Evolutionary conservation across 1,140 invertebrate species (phyloP).

Genomic region (Theocolax elegans): DNA sequence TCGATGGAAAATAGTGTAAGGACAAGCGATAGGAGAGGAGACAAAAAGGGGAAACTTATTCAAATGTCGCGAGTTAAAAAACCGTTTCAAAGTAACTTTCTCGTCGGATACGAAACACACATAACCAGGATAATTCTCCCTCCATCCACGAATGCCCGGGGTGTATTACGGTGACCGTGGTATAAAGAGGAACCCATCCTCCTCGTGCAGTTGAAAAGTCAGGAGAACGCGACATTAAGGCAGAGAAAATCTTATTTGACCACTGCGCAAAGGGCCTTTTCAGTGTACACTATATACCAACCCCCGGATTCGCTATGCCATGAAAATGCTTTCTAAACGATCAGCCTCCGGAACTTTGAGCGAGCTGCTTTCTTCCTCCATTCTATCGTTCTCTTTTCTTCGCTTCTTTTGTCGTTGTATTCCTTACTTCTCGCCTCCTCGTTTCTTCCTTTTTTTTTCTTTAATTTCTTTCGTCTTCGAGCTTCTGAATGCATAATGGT

Average conservation of each 20-base stretch:
- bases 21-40: too few relatives aligned
- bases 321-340: background rate
- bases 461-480: background rate
- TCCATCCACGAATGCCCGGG: background rate
- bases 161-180: background rate
- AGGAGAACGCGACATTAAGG: background rate
- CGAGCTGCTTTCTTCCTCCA: background rate
- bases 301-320: background rate
- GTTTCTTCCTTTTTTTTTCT: background rate
- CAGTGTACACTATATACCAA: too few relatives aligned
- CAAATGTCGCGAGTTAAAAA: slow-evolving; percentile 3
- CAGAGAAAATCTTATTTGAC: slow-evolving; percentile 3
- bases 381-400: background rate
- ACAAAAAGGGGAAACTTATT: background rate
- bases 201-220: background rate
- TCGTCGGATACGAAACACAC: background rate
- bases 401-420: background rate
- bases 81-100: slow-evolving; percentile 4
- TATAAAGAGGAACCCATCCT: background rate
- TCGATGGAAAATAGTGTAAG: too few relatives aligned
- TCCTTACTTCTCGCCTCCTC: background rate
- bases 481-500: background rate
- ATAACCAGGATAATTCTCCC: background rate
- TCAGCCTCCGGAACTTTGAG: background rate
- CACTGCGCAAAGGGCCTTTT: too few relatives aligned